Conservation (phyloP, 2,113 vertebrate genomes). For the Lycaon pictus region DNA sequence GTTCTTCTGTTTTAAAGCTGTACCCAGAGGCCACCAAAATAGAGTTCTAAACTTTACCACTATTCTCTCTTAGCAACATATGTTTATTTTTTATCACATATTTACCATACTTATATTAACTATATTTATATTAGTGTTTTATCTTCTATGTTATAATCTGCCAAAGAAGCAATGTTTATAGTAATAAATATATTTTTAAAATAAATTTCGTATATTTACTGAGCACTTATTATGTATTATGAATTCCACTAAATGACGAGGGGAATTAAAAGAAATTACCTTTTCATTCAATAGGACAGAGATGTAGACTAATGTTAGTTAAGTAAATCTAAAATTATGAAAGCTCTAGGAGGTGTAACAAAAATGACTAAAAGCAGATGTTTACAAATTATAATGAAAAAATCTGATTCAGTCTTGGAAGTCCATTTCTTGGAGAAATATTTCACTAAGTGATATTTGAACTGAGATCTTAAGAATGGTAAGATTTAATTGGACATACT, state of each 20-base stretch:
- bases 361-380: not conserved
- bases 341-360: not conserved
- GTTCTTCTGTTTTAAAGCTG: not conserved
- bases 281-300: not conserved
- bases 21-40: not conserved
- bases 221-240: not conserved
- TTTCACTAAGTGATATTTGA: not conserved
- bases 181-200: not conserved
- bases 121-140: not conserved
- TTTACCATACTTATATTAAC: not conserved
- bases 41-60: not conserved
- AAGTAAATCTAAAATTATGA: not conserved
- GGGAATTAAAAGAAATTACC: not conserved
- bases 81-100: not conserved
- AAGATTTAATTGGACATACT: not conserved
- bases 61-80: not conserved
- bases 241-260: not conserved
- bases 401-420: not conserved
- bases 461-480: not conserved
- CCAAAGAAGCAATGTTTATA: not conserved
- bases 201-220: not conserved
- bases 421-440: not conserved
- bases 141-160: not conserved
- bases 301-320: not conserved
- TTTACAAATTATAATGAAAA: not conserved